phyloP scores from a whole-genome alignment of 2,797 vertebrate species.

The Liparis tanakae region DNA sequence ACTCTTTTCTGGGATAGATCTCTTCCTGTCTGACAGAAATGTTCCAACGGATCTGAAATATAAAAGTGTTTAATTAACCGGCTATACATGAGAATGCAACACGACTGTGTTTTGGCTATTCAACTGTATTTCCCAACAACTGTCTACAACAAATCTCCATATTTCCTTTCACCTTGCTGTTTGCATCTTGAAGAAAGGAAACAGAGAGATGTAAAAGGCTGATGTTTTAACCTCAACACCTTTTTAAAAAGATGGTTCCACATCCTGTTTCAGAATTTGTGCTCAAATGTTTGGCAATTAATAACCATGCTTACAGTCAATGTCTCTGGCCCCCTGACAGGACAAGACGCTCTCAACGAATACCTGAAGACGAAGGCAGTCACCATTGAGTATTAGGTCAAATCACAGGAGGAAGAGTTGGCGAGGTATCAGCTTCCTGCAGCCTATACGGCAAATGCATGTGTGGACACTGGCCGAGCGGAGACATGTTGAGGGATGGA shows the following conservation, averaged over 20 bases:
- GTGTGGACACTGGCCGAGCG: background rate
- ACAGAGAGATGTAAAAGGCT: background rate
- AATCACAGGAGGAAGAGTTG: background rate
- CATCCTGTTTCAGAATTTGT: background rate
- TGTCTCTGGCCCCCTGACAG: constrained; percentile 70
- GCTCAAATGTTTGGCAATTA: background rate
- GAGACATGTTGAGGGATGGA: background rate
- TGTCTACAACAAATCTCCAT: background rate
- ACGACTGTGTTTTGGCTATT: too few species aligned
- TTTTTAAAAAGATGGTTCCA: background rate
- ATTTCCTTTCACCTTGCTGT: background rate
- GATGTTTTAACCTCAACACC: background rate
- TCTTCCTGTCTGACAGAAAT: too few species aligned
- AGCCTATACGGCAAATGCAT: background rate
- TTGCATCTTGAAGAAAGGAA: background rate
- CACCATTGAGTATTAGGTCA: constrained; percentile 87
- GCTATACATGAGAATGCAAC: too few species aligned
- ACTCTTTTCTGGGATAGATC: background rate
- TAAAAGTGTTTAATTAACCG: too few species aligned
- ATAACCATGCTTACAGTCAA: background rate
- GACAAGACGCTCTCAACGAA: constrained; percentile 90
- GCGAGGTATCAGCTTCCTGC: background rate
- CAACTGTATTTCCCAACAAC: too few species aligned
- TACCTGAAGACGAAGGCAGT: constrained; percentile 90
- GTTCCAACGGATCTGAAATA: too few species aligned